Conservation (phyloP, 2,888 invertebrate genomes). For the Augiades crinisus region DNA sequence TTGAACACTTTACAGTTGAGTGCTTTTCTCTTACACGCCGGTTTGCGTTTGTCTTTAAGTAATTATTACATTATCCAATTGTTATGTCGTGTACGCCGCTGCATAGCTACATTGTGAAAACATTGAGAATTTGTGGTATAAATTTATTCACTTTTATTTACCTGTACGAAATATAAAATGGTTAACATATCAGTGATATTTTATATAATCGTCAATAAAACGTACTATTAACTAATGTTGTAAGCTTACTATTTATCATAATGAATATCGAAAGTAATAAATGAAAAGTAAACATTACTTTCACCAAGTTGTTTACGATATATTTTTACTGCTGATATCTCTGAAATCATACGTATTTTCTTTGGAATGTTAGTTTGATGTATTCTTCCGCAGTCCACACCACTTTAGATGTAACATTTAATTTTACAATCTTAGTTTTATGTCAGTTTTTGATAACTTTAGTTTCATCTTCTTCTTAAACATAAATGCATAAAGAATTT, state of each 20-base stretch:
- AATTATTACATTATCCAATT: slow-evolving; percentile 44
- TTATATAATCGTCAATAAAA: background rate
- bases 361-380: background rate
- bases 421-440: too few species aligned
- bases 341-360: background rate
- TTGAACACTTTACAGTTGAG: slow-evolving; percentile 45
- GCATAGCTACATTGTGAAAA: slow-evolving; percentile 34
- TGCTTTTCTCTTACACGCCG: slow-evolving; percentile 49
- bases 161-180: too few species aligned
- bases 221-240: too few species aligned
- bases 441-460: too few species aligned
- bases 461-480: too few species aligned
- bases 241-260: too few species aligned
- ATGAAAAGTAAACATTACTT: background rate
- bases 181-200: too few species aligned
- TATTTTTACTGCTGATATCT: background rate
- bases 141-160: too few species aligned
- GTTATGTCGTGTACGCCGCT: slow-evolving; percentile 40
- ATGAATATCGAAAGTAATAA: too few species aligned
- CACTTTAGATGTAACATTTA: too few species aligned
- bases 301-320: background rate
- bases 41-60: slow-evolving; percentile 35
- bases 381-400: too few species aligned
- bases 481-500: too few species aligned
- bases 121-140: slow-evolving; percentile 34